Evolutionary conservation across 2,113 vertebrate genomes (phyloP).

Genomic region (Pongo pygmaeus): DNA sequence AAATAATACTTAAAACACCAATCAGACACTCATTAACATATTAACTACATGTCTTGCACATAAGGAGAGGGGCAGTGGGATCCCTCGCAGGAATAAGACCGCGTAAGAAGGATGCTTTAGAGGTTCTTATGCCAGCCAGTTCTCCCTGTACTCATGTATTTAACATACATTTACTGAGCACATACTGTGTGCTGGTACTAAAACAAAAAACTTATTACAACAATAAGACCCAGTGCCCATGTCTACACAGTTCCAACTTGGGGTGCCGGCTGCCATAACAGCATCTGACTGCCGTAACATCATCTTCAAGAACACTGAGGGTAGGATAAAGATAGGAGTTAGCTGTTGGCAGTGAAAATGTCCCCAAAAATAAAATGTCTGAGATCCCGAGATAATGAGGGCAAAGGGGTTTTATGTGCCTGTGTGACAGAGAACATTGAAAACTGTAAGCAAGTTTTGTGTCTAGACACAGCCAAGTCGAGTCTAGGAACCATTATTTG

Average conservation of each 20-base stretch:
- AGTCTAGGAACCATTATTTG: background rate
- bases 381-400: background rate
- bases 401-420: background rate
- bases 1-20: background rate
- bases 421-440: background rate
- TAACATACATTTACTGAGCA: background rate
- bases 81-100: background rate
- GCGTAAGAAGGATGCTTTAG: background rate
- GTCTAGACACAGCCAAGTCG: background rate
- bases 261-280: too few species aligned
- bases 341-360: background rate
- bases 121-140: background rate
- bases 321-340: too few species aligned
- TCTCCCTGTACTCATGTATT: background rate
- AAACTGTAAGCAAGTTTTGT: background rate
- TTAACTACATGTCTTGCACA: background rate
- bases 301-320: accelerated
- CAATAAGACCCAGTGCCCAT: background rate
- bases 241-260: background rate
- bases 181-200: background rate
- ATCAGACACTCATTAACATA: background rate
- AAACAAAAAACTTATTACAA: background rate
- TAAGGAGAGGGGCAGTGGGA: background rate
- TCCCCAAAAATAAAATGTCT: background rate
- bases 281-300: background rate